Base-by-base conservation (phyloP, 2,888 invertebrate species). In the Ichneumoninae sp. region DNA sequence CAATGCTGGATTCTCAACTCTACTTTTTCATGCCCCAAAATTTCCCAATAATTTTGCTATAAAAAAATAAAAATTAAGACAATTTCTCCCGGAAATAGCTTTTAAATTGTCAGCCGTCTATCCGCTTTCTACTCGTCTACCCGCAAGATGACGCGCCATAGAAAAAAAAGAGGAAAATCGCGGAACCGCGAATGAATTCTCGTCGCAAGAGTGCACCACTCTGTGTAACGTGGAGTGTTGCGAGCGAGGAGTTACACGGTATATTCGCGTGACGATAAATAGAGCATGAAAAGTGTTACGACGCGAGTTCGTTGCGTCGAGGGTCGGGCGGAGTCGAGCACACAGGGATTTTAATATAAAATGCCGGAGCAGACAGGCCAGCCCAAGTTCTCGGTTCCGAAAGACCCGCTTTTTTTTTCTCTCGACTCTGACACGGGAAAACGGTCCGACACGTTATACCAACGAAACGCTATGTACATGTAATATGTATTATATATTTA, bases 291-390 rank as follows among this genome's bases (percentile, higher is more conserved):
- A 86, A 81, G 83, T 85, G 84, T 87, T 82, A 70, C 76, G 86
- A 81, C 81, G 54, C 50, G 65, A 69, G 73, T 66, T 63, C 44
- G 36, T 68, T 40, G 80, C 44, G 66, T 76, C 68, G 52, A 75
- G 65, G 79, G 70, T 85, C 70, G 74, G 79, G 69, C 54, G 63
- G 73, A 73, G 75, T 54, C 60, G 83, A 80, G 66, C 81, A 83
- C 84, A 75, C 84, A 88, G 88, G 88, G 90, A 90, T 92, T 92
- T 92, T 91, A 92, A 91, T 92, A 92, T 91, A 89, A 91, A 90
- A 91, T 90, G 90, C 89, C 91, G 74, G 83, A 89, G 66, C 88
- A 87, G 89, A 60, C 89, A 87, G 88, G 87, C 89, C 87, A 52
- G 80, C 80, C 77, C 36, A 70, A 86, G 86, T 88, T 87, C 86